Base-by-base conservation (phyloP, 2,797 vertebrate species). In the Phrynocephalus vlangalii region DNA sequence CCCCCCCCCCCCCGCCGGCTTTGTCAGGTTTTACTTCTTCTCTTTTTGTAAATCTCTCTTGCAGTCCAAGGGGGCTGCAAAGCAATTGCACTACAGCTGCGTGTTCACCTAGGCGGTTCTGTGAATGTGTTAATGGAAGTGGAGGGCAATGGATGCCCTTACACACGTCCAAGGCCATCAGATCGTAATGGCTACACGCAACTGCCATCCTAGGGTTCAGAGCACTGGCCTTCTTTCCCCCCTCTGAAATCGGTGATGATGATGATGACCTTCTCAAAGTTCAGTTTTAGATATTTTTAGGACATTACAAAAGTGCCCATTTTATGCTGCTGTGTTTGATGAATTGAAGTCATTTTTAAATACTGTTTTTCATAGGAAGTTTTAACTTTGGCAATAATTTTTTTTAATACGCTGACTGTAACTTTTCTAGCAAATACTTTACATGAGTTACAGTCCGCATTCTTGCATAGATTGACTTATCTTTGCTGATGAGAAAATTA, bases 271-370 rank as follows among this genome's bases (percentile, higher is more conserved):
- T 82, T 72, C 33, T 82, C 90, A 95, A 94, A 94, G 79, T 93
- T 95, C 96, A 95, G 94, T 96, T 96, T 95, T 97, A 96, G 95
- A 90, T 96, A 95, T 96, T 96, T 97, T 97, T 95, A 95, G 95
- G 30, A 95, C 93, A 96, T 96, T 96, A 95, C 93, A 96, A 88
- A 97, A 97, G 95, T 96, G 97, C 97, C 97, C 97, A 95, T 96
- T 97, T 97, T 94, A 97, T 97, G 97, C 97, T 97, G 97, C 97
- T 97, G 93, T 96, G 96, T 97, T 96, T 97, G 95, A 96, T 96
- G 97, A 95, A 94, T 95, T 94, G 66, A 96, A 96, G 94, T 95
- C 94, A 94, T 97, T 97, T 96, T 97, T 97, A 97, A 95, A 18
- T 96, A 96, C 96, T 96, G 95, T 95, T 97, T 97, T 96, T 97